phyloP scores from a whole-genome alignment of 2,113 vertebrate genomes.

The Cynopterus brachyotis region DNA sequence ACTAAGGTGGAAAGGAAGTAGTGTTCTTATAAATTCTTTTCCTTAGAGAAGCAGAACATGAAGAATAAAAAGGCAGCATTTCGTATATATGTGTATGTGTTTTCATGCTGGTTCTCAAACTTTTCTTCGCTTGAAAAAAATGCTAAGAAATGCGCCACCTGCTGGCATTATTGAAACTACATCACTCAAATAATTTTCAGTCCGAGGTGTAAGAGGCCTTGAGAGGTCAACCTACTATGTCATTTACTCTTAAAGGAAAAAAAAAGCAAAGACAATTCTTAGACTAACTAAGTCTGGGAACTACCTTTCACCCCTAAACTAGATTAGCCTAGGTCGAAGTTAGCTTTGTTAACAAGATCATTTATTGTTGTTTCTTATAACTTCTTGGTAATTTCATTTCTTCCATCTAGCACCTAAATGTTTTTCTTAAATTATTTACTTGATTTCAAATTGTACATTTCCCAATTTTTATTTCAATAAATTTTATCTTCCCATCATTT shows the following conservation, averaged over 20 bases:
- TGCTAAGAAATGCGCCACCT: slow-evolving; percentile 24
- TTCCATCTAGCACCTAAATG: not conserved
- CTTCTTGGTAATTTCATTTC: not conserved
- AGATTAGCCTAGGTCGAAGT: not conserved
- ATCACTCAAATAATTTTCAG: not conserved
- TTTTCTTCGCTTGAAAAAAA: not conserved
- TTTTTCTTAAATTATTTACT: slow-evolving; percentile 32
- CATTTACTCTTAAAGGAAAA: not conserved
- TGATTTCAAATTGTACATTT: not conserved
- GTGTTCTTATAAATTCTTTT: not conserved
- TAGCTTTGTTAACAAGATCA: not conserved
- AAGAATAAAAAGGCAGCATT: slow-evolving; percentile 20
- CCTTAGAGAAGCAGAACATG: not conserved
- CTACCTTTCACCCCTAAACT: not conserved
- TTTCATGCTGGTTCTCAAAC: not conserved
- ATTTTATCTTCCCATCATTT: not conserved
- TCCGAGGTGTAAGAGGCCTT: not conserved
- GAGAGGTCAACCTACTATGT: not conserved
- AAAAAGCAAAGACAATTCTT: not conserved
- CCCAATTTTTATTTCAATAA: not conserved
- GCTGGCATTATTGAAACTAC: slow-evolving; percentile 20
- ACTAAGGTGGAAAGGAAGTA: not conserved
- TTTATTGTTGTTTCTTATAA: not conserved
- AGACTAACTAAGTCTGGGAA: not conserved
- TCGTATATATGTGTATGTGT: not conserved